Conservation (phyloP, 2,797 vertebrate genomes). For the Nannoperca obscura region DNA sequence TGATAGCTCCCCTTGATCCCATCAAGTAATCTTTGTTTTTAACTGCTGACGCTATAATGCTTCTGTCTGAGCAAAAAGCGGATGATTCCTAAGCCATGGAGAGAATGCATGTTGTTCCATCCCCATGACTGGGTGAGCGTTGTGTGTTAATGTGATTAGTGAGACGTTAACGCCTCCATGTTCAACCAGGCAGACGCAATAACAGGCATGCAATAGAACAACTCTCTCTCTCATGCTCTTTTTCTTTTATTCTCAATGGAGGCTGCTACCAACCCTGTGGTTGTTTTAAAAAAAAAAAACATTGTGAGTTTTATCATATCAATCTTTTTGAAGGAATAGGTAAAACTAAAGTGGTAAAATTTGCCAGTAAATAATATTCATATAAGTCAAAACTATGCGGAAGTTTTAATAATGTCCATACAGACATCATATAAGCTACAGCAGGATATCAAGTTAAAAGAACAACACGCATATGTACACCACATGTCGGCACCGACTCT, state of each 20-base stretch:
- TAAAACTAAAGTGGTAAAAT: constrained; percentile 24
- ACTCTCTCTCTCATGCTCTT: constrained; percentile 44
- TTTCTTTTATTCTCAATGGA: constrained; percentile 47
- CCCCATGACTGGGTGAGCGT: constrained; percentile 78
- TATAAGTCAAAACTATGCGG: neutral
- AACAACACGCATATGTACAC: neutral
- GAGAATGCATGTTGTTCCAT: constrained; percentile 80
- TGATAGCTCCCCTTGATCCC: constrained; percentile 77
- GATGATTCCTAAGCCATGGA: constrained; percentile 74
- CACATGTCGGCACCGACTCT: neutral
- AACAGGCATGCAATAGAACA: constrained; percentile 63
- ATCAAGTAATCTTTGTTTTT: constrained; percentile 81
- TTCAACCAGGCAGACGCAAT: constrained; percentile 75
- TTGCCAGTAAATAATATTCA: neutral
- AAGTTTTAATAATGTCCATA: constrained; percentile 6
- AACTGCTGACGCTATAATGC: constrained; percentile 77
- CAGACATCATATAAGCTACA: neutral
- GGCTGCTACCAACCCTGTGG: constrained; percentile 35
- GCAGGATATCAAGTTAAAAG: neutral
- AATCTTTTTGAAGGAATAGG: constrained; percentile 6
- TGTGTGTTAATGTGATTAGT: constrained; percentile 85
- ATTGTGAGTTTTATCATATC: constrained; percentile 8
- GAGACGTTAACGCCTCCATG: constrained; percentile 82
- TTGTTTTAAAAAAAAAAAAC: constrained; percentile 30
- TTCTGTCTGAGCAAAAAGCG: constrained; percentile 73